phyloP scores from a whole-genome alignment of 1,140 invertebrate species.

The Dreissena polymorpha region DNA sequence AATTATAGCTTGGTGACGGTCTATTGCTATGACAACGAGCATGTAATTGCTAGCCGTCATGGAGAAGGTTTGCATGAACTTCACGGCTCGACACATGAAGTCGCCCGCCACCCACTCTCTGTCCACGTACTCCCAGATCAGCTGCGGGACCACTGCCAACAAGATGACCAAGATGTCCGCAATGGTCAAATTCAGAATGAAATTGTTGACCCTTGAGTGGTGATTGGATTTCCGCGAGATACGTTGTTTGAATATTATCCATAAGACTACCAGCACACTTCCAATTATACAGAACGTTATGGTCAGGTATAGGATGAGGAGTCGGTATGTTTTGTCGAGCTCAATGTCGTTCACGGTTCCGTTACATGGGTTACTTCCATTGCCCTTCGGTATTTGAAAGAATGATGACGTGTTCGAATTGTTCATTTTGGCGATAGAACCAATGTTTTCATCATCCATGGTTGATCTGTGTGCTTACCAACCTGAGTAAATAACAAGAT shows the following conservation, averaged over 20 bases:
- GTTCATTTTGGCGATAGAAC: too few species aligned
- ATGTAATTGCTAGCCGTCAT: slow-evolving; percentile 79
- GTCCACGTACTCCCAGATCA: slow-evolving; percentile 78
- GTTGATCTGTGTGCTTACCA: too few species aligned
- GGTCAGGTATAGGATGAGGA: slow-evolving; percentile 61
- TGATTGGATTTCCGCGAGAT: slow-evolving; percentile 65
- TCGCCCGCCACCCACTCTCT: slow-evolving; percentile 77
- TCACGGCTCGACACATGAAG: slow-evolving; percentile 76
- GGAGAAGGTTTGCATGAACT: slow-evolving; percentile 79
- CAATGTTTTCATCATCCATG: too few species aligned
- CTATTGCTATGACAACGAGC: slow-evolving; percentile 79
- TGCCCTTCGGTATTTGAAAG: too few species aligned
- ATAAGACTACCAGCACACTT: slow-evolving; percentile 65
- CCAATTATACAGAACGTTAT: slow-evolving; percentile 71
- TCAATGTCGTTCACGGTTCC: slow-evolving; percentile 64
- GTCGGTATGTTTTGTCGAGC: slow-evolving; percentile 60
- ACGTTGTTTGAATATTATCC: slow-evolving; percentile 70
- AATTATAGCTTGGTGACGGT: slow-evolving; percentile 79
- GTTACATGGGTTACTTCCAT: too few species aligned
- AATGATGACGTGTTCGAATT: too few species aligned
- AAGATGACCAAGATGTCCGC: slow-evolving; percentile 77
- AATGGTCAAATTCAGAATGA: slow-evolving; percentile 78
- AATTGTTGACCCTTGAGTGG: slow-evolving; percentile 70
- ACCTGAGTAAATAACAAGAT: too few species aligned
- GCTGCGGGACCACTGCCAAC: slow-evolving; percentile 74